Conservation (phyloP, 2,888 invertebrate species). For the Serripes groenlandicus region DNA sequence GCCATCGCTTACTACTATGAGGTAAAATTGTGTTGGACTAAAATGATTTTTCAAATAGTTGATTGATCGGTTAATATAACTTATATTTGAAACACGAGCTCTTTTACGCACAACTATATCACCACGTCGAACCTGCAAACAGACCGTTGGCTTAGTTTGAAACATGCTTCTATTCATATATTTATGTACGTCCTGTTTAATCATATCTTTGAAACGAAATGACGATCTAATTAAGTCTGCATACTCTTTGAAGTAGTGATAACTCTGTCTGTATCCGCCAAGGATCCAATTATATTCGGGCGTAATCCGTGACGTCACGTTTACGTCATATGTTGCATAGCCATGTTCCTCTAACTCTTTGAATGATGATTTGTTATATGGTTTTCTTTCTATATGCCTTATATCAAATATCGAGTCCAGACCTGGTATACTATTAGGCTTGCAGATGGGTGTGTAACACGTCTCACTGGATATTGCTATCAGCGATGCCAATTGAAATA, state of each 20-base stretch:
- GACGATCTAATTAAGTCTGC: background rate
- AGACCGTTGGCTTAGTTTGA: background rate
- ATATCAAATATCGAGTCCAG: background rate
- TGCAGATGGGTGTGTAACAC: background rate
- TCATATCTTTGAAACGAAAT: background rate
- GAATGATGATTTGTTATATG: background rate
- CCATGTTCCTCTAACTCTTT: background rate
- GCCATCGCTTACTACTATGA: background rate
- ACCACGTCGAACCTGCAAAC: slow-evolving; percentile 6
- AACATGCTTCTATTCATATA: background rate
- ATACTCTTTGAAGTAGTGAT: background rate
- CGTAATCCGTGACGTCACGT: background rate
- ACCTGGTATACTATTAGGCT: background rate
- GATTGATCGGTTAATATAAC: background rate
- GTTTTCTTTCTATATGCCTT: background rate
- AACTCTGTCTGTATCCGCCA: background rate
- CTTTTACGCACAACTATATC: background rate
- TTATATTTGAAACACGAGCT: background rate
- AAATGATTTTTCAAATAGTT: background rate
- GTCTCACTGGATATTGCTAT: background rate
- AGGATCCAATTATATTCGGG: background rate
- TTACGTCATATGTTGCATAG: background rate
- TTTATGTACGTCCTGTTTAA: background rate
- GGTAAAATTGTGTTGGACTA: background rate
- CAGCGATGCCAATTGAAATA: slow-evolving; percentile 4